Conservation (phyloP, 2,113 vertebrate species). For the Saccopteryx bilineata region DNA sequence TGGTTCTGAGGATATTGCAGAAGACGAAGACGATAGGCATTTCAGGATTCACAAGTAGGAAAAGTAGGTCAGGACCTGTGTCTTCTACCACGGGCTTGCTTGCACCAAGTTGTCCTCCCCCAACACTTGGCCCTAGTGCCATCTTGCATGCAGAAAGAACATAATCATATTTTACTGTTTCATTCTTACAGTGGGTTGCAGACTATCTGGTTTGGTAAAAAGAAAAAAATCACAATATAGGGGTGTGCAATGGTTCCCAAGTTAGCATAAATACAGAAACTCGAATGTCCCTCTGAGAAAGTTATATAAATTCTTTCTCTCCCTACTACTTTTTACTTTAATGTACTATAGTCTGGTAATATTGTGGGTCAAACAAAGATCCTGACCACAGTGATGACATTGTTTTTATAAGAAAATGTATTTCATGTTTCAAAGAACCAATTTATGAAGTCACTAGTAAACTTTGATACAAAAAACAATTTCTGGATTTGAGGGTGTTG, state of each 20-base stretch:
- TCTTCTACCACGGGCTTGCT: neutral
- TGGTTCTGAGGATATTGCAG: neutral
- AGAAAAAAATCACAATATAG: neutral
- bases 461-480: neutral
- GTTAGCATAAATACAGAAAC: neutral
- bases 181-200: neutral
- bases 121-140: neutral
- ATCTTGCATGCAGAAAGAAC: neutral
- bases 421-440: constrained; percentile 28
- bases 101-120: neutral
- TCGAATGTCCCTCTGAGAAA: neutral
- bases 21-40: neutral
- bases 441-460: neutral
- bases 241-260: neutral
- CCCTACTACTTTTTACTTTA: neutral
- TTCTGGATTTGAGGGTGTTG: neutral
- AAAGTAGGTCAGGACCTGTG: neutral
- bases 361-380: neutral
- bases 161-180: neutral
- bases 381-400: neutral
- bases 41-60: neutral
- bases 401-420: constrained; percentile 6
- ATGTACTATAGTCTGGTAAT: neutral
- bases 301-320: neutral
- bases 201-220: neutral